Evolutionary conservation across 2,797 vertebrate genomes (phyloP), one percentile per base, ranked within the genome.

Genomic region (Clarias laeviceps): DNA sequence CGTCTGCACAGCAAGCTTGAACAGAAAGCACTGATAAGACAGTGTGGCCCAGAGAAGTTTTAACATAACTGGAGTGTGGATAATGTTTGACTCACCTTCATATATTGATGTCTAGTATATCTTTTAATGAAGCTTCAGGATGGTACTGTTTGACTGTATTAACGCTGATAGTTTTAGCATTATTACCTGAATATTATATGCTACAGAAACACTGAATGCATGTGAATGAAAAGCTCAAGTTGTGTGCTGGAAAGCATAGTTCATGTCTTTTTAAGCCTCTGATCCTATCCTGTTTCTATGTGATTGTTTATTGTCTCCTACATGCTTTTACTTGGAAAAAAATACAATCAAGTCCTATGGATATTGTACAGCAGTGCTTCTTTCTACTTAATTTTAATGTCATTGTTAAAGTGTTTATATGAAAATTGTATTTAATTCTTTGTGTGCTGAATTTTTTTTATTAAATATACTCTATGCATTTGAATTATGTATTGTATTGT

Each of bases 401-500:
- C 34, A 22, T 37, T 68, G 24, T 73, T 54, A 93, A 80, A 45
- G 82, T 83, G 89, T 92, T 80, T 40, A 85, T 50, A 37, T 77
- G 9, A 84, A 66, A 62, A 57, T 70, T 64, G 79, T 57, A 66
- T 88, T 87, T 82, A 8, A 34, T 78, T 91, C n/a, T 78, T 61
- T 57, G 54, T 1, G 15, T 76, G 27, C 15, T 76, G 17, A 40
- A 32, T 93, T 91, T 93, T 91, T 73, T 84, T 91, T 90, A 87
- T 45, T 89, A 90, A 91, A 93, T 94, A 93, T 32, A 45, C 76
- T 77, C 50, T 82, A 77, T 74, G 84, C 70, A 50, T 70, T 72
- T 50, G 29, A 62, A 50, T 81, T 66, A 54, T 54, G 22, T 45
- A 68, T 85, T 85, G 76, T 91, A 91, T 93, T 91, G 93, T 92